phyloP scores from a whole-genome alignment of 2,888 invertebrate species.

The Pseudococcus viburni region DNA sequence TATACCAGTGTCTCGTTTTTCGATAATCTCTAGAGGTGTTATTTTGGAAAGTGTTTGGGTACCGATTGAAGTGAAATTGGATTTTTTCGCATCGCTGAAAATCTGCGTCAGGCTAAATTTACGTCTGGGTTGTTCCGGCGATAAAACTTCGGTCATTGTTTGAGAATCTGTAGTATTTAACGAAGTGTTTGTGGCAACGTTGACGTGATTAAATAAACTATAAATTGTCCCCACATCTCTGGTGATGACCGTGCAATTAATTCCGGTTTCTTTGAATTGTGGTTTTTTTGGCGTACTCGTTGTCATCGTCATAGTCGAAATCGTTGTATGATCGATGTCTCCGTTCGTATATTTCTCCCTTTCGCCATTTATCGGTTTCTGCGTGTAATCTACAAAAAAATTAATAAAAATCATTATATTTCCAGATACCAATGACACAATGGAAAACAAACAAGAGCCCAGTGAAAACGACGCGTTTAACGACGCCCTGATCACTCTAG shows the following conservation, averaged over 20 bases:
- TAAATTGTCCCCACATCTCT: conserved; percentile 76
- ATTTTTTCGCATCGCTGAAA: conserved; percentile 33
- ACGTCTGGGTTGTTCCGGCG: neutral
- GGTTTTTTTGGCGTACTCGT: neutral
- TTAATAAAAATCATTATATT: neutral
- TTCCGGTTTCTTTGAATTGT: conserved; percentile 73
- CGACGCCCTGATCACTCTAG: conserved; percentile 73
- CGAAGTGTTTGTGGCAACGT: conserved; percentile 55
- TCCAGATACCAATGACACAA: conserved; percentile 14
- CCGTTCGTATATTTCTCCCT: conserved; percentile 20
- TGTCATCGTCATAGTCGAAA: neutral
- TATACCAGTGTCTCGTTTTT: conserved; percentile 68
- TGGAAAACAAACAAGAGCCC: neutral
- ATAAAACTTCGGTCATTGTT: conserved; percentile 68
- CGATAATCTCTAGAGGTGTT: conserved; percentile 63
- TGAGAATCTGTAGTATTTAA: conserved; percentile 70
- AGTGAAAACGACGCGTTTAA: conserved; percentile 63
- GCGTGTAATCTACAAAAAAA: conserved; percentile 4
- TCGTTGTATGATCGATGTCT: neutral
- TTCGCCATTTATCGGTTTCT: conserved; percentile 40
- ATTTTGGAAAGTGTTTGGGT: conserved; percentile 61
- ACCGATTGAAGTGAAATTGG: conserved; percentile 55
- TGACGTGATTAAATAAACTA: conserved; percentile 9
- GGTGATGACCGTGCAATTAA: conserved; percentile 77
- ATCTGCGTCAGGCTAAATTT: conserved; percentile 57